Conservation (phyloP, 2,113 vertebrate species). For the Oreochromis aureus region DNA sequence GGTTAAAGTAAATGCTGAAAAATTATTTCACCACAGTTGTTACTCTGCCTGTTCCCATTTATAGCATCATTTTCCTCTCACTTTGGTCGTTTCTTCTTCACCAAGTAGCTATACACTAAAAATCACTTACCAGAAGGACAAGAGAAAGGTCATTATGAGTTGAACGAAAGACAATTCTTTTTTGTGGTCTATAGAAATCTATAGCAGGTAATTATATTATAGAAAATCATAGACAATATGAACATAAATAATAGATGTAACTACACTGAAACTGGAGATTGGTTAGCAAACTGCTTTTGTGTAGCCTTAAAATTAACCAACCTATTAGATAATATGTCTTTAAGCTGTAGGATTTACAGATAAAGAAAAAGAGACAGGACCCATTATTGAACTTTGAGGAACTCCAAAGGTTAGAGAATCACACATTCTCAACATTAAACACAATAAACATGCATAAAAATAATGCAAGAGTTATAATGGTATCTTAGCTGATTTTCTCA, state of each 20-base stretch:
- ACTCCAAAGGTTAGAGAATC: not conserved
- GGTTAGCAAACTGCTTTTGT: not conserved
- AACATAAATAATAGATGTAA: not conserved
- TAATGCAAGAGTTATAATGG: not conserved
- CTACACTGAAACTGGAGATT: not conserved
- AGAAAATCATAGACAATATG: not conserved
- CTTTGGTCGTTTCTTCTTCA: not conserved
- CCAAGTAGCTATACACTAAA: not conserved
- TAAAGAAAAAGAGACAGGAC: not conserved
- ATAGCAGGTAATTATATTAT: not conserved
- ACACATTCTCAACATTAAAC: not conserved
- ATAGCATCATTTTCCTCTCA: not conserved
- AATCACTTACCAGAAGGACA: not conserved
- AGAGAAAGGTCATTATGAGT: not conserved
- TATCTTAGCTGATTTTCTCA: not conserved
- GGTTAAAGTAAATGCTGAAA: constrained; percentile 18
- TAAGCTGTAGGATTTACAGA: not conserved
- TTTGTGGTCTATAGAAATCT: not conserved
- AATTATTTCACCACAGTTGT: not conserved
- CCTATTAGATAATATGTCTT: not conserved
- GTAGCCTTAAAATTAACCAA: not conserved
- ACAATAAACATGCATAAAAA: not conserved
- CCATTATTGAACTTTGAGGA: not conserved
- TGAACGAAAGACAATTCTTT: not conserved
- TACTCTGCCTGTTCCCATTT: constrained; percentile 6